Evolutionary conservation across 2,888 invertebrate species (phyloP).

Genomic region (Acronicta psi): DNA sequence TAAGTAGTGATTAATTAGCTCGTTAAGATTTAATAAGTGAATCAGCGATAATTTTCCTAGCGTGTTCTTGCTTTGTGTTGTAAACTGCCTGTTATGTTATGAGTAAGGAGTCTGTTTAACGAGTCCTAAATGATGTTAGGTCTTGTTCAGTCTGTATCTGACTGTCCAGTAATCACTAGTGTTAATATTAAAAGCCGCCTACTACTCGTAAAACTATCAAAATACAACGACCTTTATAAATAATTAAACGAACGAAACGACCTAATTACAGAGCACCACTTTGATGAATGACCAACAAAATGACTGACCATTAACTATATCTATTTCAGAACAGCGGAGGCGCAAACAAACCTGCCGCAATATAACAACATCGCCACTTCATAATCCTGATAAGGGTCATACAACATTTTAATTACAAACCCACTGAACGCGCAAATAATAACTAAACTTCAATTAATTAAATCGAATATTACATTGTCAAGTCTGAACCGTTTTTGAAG

Average conservation of each 20-base stretch:
- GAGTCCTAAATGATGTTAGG: too few species aligned
- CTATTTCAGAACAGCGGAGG: slow-evolving; percentile 8
- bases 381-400: slow-evolving; percentile 53
- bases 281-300: slow-evolving; percentile 1
- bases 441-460: slow-evolving; percentile 31
- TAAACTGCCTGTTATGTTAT: too few species aligned
- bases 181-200: too few species aligned
- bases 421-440: slow-evolving; percentile 14
- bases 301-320: slow-evolving; percentile 8
- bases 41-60: slow-evolving; percentile 18
- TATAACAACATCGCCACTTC: slow-evolving; percentile 31
- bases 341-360: slow-evolving; percentile 13
- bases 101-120: not conserved
- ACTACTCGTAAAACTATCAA: too few species aligned
- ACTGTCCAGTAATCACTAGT: too few species aligned
- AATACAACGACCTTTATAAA: slow-evolving; percentile 5
- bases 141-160: too few species aligned
- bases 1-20: slow-evolving; percentile 34
- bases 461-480: slow-evolving; percentile 11
- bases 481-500: slow-evolving; percentile 14
- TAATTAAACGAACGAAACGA: slow-evolving; percentile 14
- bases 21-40: slow-evolving; percentile 30
- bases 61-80: slow-evolving; percentile 12
- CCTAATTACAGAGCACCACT: slow-evolving; percentile 11
- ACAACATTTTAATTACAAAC: slow-evolving; percentile 62